phyloP scores from a whole-genome alignment of 2,113 vertebrate genomes.

The Syngnathus scovelli region DNA sequence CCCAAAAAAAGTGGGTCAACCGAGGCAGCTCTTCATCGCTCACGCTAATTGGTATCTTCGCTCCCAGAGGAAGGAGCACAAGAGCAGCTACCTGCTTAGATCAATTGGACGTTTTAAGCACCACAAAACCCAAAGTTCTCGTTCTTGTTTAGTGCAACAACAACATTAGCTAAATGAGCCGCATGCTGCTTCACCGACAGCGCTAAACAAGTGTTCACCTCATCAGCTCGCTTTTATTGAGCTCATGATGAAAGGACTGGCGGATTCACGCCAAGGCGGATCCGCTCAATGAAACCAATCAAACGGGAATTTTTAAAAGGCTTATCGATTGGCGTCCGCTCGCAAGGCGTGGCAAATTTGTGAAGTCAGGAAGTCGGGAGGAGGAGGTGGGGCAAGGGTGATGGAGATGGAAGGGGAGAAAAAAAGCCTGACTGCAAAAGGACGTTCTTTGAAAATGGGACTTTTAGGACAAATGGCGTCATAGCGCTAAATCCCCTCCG shows the following conservation, averaged over 20 bases:
- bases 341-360: slow-evolving; percentile 32
- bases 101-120: slow-evolving; percentile 34
- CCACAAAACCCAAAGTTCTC: not conserved
- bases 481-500: not conserved
- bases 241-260: slow-evolving; percentile 14
- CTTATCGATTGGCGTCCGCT: slow-evolving; percentile 43
- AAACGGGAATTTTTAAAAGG: slow-evolving; percentile 59
- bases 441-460: slow-evolving; percentile 18
- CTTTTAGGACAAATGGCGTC: slow-evolving; percentile 8
- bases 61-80: slow-evolving; percentile 49
- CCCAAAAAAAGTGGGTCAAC: slow-evolving; percentile 60
- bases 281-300: slow-evolving; percentile 61
- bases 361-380: slow-evolving; percentile 19
- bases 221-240: slow-evolving; percentile 11
- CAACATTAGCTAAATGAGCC: too few species aligned
- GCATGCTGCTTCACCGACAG: not conserved
- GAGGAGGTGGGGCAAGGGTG: not conserved
- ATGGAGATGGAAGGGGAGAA: slow-evolving; percentile 32
- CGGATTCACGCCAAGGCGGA: slow-evolving; percentile 40
- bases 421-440: slow-evolving; percentile 30
- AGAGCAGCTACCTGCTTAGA: slow-evolving; percentile 29
- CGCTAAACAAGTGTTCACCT: not conserved
- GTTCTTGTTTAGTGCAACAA: not conserved
- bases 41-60: slow-evolving; percentile 64
- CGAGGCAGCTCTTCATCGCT: slow-evolving; percentile 61